phyloP scores from a whole-genome alignment of 2,113 vertebrate species.

The Periophthalmus modestus region DNA sequence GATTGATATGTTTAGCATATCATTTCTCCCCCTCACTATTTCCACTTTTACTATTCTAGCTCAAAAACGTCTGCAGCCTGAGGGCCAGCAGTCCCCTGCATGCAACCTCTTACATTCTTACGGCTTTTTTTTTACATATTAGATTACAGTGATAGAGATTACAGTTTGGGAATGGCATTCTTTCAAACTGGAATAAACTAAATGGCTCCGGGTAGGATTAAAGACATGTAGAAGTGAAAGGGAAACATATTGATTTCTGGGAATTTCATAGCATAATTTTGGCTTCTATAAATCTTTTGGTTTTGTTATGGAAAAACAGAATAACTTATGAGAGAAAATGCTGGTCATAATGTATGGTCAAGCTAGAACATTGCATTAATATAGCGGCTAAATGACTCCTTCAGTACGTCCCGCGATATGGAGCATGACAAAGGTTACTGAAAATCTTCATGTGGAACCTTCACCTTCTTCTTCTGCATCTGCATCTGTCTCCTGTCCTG shows the following conservation, averaged over 20 bases:
- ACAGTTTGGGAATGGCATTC: conserved; percentile 25
- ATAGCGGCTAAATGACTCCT: not conserved
- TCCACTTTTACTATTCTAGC: conserved; percentile 20
- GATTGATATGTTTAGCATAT: conserved; percentile 53
- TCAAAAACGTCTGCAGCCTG: conserved; percentile 32
- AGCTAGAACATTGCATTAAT: no score
- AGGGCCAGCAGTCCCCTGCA: conserved; percentile 38
- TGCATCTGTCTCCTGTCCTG: no score
- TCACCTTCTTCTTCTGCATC: no score
- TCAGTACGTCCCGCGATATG: not conserved
- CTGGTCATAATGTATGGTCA: no score
- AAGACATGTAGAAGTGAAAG: not conserved
- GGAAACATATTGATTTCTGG: conserved; percentile 4
- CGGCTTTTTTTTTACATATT: conserved; percentile 38
- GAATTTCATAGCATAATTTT: not conserved
- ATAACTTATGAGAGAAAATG: no score
- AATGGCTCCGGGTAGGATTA: conserved; percentile 30
- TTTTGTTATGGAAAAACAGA: not conserved
- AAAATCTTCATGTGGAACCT: not conserved
- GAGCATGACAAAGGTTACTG: not conserved
- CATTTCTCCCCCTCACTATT: conserved; percentile 22
- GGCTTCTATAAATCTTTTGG: not conserved
- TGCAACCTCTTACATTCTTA: conserved; percentile 20
- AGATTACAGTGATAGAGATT: conserved; percentile 38
- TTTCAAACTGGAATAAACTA: conserved; percentile 16